Evolutionary conservation across 1,140 invertebrate genomes (phyloP), one percentile per base, ranked within the genome.

Genomic region (Metaphire vulgaris): DNA sequence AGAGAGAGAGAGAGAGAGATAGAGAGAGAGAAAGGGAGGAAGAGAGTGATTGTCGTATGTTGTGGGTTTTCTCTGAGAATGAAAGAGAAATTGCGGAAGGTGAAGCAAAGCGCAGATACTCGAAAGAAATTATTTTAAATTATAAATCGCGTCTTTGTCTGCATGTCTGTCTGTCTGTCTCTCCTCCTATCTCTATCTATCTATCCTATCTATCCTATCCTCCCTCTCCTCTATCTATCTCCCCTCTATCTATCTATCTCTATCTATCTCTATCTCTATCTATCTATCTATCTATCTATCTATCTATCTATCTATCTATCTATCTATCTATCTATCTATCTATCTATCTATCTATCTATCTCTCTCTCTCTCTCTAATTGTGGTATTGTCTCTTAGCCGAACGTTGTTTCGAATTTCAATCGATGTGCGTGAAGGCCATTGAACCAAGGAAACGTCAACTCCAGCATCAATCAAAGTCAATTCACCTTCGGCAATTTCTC

Each of bases 161-260:
- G 41, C 21, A 6, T 21, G 41, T 56, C 41, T 21, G 21, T 56
- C 6, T 56, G 41, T 56, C 21, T 6, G 41, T 21, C 41, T 56
- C 6, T 21, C 6, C 21, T 56, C 41, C 21, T 56, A 12, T 6
- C 41, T 56, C 41, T 56, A 12, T 56, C 21, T 6, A 12, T 56
- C 41, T 56, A 6, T 56, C 21, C 41, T 56, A 12, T 65, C 31
- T 64, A 56, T 75, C 15, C 32, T 41, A n/a, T 28, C 41, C 65
- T 72, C 69, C 28, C 0, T 73, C 33, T n/a, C n/a, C n/a, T n/a
- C n/a, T n/a, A n/a, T n/a, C n/a, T n/a, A n/a, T n/a, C n/a, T n/a
- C n/a, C n/a, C n/a, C n/a, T n/a, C n/a, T n/a, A n/a, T n/a, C 68
- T 74, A 34, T 78, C 56, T 32, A 74, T 64, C 72, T 69, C 70